Evolutionary conservation across 2,113 vertebrate species (phyloP).

Genomic region (Patagioenas fasciata): DNA sequence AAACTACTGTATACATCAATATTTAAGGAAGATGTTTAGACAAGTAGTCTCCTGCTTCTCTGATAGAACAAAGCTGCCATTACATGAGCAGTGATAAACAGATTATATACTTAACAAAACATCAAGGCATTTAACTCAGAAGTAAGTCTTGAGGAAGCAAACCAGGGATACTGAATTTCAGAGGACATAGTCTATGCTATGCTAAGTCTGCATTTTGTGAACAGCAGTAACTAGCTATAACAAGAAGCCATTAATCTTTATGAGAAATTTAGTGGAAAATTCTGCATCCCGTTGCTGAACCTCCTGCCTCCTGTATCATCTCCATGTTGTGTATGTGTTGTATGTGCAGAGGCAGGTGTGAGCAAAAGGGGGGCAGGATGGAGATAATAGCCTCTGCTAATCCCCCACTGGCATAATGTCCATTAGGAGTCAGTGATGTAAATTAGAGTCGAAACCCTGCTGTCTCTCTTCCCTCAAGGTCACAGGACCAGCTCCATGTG

Average conservation of each 20-base stretch:
- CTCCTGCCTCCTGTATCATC: not conserved
- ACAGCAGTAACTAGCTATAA: not conserved
- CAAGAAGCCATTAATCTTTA: not conserved
- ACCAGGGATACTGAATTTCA: not conserved
- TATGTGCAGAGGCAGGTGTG: constrained; percentile 34
- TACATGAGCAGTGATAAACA: not conserved
- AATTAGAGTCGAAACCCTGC: constrained; percentile 15
- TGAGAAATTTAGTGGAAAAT: not conserved
- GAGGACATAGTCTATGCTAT: not conserved
- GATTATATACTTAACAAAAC: constrained; percentile 15
- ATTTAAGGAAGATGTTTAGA: not conserved
- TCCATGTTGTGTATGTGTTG: not conserved
- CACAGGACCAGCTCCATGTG: not conserved
- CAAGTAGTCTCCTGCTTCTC: not conserved
- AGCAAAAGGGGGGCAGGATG: constrained; percentile 3
- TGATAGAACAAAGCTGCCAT: not conserved
- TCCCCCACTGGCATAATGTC: constrained; percentile 10
- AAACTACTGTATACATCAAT: not conserved
- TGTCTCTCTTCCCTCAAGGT: not conserved
- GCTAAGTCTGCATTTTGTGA: not conserved
- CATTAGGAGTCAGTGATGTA: constrained; percentile 37
- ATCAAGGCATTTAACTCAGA: not conserved
- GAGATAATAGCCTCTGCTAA: constrained; percentile 37
- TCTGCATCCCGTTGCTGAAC: not conserved
- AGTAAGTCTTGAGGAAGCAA: not conserved